Percentiles rank a stretch among this genome's conserved stretches.
These are phyloP conservation scores for Cerastis leucographa DNA, from an alignment of 2,888 invertebrate species.

Conservation along the genomic window DNA sequence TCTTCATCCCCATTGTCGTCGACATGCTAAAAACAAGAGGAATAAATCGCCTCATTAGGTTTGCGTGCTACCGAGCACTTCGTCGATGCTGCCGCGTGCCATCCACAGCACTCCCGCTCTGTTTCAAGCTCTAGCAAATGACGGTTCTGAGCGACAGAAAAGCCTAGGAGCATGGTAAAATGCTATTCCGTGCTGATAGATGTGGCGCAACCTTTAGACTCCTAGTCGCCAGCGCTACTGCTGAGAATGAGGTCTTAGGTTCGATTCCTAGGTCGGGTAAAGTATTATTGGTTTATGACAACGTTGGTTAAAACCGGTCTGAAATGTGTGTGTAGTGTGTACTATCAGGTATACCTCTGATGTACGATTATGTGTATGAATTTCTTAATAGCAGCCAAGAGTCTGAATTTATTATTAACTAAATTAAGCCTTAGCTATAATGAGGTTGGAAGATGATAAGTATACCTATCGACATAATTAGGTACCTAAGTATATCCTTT, in stretches of 20 bases:
- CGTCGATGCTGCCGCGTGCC: neutral
- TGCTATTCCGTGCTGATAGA: neutral
- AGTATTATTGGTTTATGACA: neutral
- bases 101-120: no score
- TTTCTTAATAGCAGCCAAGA: neutral
- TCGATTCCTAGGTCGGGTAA: neutral
- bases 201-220: neutral
- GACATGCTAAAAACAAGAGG: no score
- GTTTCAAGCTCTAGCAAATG: neutral
- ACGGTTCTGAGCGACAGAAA: neutral
- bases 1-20: no score
- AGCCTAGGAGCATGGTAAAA: neutral
- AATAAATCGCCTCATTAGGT: neutral
- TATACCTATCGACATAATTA: neutral
- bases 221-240: neutral
- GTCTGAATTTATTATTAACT: neutral
- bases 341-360: neutral
- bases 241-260: neutral
- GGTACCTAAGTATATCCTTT: neutral
- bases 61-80: neutral
- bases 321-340: neutral
- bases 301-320: neutral
- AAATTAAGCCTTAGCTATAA: neutral
- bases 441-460: neutral
- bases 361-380: neutral